phyloP scores from a whole-genome alignment of 2,888 invertebrate species.

The Alviniconcha strummeri region DNA sequence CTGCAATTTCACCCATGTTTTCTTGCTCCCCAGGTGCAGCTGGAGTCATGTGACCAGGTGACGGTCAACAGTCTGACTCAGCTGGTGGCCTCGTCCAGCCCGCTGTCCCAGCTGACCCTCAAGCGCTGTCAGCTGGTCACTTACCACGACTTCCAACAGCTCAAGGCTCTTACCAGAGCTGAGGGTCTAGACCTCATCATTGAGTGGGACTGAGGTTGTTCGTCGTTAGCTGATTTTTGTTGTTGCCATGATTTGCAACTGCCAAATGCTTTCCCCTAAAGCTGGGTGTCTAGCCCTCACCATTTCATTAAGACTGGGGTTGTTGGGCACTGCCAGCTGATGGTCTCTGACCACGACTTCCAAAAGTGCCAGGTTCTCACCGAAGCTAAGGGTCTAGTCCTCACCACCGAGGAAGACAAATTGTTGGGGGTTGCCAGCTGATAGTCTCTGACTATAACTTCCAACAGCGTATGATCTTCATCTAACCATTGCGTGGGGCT shows the following conservation, averaged over 20 bases:
- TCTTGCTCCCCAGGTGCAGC: background rate
- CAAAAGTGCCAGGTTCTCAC: conserved; percentile 10
- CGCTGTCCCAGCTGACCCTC: conserved; percentile 21
- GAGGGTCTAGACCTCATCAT: conserved; percentile 27
- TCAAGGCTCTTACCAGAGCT: background rate
- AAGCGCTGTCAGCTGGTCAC: conserved; percentile 32
- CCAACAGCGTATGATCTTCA: background rate
- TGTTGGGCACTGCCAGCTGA: too few relatives aligned
- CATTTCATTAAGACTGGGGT: too few relatives aligned
- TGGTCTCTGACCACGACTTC: too few relatives aligned
- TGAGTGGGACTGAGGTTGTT: conserved; percentile 29
- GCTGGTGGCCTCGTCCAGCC: conserved; percentile 25
- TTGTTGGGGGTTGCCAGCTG: too few relatives aligned
- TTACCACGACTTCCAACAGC: conserved; percentile 18
- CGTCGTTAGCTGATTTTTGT: too few relatives aligned
- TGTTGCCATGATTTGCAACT: too few relatives aligned
- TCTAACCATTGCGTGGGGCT: too few relatives aligned
- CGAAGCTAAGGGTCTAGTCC: background rate
- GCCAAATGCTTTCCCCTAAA: too few relatives aligned
- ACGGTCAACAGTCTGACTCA: conserved; percentile 21
- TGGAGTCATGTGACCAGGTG: conserved; percentile 37
- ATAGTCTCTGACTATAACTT: too few relatives aligned
- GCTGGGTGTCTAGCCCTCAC: too few relatives aligned
- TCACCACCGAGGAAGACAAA: too few relatives aligned
- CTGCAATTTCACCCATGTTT: too few relatives aligned